A percentile compares a stretch with the other conserved stretches of the same genome.
Conservation (phyloP, 2,797 vertebrate species). For the Sebastes itinus region DNA sequence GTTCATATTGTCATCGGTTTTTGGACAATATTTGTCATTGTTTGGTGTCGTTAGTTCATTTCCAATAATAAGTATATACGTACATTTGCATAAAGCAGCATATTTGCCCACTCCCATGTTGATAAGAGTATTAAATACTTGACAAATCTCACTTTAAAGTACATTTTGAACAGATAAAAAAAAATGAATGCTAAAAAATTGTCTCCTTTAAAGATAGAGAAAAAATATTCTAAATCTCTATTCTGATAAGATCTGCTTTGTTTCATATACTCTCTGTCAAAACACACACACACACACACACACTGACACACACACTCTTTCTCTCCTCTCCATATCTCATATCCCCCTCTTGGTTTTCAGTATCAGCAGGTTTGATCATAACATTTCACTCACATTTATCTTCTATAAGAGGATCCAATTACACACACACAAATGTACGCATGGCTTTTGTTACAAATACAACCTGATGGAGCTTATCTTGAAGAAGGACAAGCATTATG, state of each 20-base stretch:
- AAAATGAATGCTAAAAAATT: background rate
- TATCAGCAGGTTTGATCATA: constrained; percentile 57
- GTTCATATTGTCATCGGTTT: no score
- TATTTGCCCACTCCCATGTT: no score
- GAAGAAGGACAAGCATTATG: constrained; percentile 19
- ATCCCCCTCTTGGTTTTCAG: constrained; percentile 14
- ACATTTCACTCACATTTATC: constrained; percentile 57
- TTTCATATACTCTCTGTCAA: background rate
- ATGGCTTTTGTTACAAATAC: constrained; percentile 25
- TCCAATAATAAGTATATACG: no score
- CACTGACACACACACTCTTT: background rate
- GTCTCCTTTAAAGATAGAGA: background rate
- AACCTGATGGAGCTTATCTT: constrained; percentile 17
- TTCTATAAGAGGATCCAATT: constrained; percentile 43
- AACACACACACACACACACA: background rate
- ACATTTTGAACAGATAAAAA: no score
- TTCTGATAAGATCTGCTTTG: background rate
- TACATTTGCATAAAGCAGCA: no score
- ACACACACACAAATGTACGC: background rate
- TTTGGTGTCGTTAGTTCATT: no score
- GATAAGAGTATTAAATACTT: no score
- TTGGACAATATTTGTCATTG: no score
- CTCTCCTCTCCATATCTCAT: constrained; percentile 1
- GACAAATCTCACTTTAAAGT: no score
- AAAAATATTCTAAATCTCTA: background rate